A percentile compares a stretch with the other conserved stretches of the same genome.
Conservation (phyloP, 2,113 vertebrate genomes). For the Danionella cerebrum region DNA sequence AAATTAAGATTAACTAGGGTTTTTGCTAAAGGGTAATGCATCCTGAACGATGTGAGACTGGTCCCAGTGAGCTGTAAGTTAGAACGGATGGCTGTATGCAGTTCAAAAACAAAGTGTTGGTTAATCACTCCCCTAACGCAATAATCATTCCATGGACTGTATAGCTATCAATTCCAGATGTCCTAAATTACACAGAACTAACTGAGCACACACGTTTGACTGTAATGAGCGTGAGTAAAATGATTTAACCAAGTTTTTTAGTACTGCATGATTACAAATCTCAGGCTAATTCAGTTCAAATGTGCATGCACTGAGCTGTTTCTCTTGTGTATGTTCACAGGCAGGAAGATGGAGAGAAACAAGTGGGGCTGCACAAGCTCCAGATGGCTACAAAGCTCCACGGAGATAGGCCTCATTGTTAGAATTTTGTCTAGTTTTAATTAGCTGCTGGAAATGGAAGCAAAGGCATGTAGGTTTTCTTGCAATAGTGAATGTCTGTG, state of each 20-base stretch:
- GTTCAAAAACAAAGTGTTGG: neutral
- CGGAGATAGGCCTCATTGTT: slow-evolving; percentile 30
- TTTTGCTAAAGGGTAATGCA: neutral
- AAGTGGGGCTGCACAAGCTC: slow-evolving; percentile 20
- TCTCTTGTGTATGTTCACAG: slow-evolving; percentile 40
- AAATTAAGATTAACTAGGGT: neutral
- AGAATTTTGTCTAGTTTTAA: slow-evolving; percentile 32
- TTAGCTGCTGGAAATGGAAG: slow-evolving; percentile 34
- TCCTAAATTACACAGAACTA: neutral
- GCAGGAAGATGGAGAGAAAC: slow-evolving; percentile 33
- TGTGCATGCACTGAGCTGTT: slow-evolving; percentile 31
- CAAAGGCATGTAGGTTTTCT: slow-evolving; percentile 6
- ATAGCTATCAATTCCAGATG: neutral
- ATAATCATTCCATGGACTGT: neutral
- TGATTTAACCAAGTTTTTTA: slow-evolving; percentile 23
- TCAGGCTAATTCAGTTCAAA: slow-evolving; percentile 53
- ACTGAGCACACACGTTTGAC: slow-evolving; percentile 4
- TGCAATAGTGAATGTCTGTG: slow-evolving; percentile 5
- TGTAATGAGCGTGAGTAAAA: neutral
- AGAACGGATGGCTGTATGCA: neutral
- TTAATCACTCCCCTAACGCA: neutral
- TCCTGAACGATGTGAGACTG: neutral
- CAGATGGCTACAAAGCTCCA: slow-evolving; percentile 37
- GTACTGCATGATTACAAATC: slow-evolving; percentile 17
- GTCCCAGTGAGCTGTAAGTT: no score